Percentiles rank a stretch among this genome's conserved stretches.
Conservation (phyloP, 64 coral and sea anemone genomes). For the Astreopora myriophthalma region DNA sequence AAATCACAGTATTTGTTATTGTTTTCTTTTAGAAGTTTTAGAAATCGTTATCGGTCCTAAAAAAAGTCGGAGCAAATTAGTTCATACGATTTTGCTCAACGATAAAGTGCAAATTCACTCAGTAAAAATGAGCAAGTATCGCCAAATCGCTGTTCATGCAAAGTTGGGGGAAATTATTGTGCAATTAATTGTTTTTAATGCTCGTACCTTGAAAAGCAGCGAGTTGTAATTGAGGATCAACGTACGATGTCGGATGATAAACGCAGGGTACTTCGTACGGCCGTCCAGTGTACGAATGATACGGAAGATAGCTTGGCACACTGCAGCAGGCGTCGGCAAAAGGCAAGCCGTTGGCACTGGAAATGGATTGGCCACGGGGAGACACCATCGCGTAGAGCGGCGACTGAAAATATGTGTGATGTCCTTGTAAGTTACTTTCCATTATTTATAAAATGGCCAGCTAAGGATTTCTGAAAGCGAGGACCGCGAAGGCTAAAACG, state of each 20-base stretch:
- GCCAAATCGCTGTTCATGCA: neutral
- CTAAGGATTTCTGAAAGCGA: neutral
- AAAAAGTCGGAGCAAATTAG: conserved; percentile 29
- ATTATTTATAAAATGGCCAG: conserved; percentile 50
- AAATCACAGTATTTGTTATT: neutral
- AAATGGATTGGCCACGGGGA: conserved; percentile 27
- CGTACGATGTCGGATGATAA: conserved; percentile 59
- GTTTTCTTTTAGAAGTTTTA: neutral
- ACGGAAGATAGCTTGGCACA: conserved; percentile 69
- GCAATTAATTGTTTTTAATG: neutral
- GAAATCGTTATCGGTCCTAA: neutral
- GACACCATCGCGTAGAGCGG: conserved; percentile 77
- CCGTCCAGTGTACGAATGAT: conserved; percentile 65
- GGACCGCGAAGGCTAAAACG: neutral
- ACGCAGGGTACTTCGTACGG: conserved; percentile 75
- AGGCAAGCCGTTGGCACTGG: conserved; percentile 18
- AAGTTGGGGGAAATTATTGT: neutral
- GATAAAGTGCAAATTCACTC: no score
- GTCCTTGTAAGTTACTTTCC: conserved; percentile 70
- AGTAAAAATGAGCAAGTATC: no score
- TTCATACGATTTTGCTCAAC: conserved; percentile 27
- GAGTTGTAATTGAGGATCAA: conserved; percentile 46
- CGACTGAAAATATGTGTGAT: conserved; percentile 76
- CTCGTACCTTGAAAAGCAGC: conserved; percentile 80
- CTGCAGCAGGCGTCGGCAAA: conserved; percentile 72